phyloP scores from a whole-genome alignment of 2,888 invertebrate species.

The Drosophila koepferae region DNA sequence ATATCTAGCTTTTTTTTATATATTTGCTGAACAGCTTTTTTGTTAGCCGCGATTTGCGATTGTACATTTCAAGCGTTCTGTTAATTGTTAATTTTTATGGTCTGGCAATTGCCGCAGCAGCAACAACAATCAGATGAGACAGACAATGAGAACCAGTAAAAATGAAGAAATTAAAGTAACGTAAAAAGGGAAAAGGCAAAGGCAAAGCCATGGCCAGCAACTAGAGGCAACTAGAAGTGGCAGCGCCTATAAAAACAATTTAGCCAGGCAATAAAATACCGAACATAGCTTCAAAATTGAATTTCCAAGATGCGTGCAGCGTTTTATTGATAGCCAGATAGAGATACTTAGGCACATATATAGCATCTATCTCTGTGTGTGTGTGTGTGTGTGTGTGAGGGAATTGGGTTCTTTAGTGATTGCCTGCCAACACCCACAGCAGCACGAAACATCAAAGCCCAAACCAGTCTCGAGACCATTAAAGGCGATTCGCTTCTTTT shows the following conservation, averaged over 20 bases:
- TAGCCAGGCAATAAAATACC: slow-evolving; percentile 77
- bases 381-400: slow-evolving; percentile 1
- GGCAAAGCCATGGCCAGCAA: not conserved
- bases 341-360: slow-evolving; percentile 26
- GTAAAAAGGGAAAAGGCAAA: not conserved
- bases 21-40: slow-evolving; percentile 66
- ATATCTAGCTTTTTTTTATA: slow-evolving; percentile 24
- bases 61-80: slow-evolving; percentile 69
- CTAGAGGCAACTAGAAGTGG: slow-evolving; percentile 6
- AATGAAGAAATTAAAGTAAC: slow-evolving; percentile 75
- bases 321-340: slow-evolving; percentile 63
- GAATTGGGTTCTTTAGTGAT: slow-evolving; percentile 40
- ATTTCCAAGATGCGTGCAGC: slow-evolving; percentile 59
- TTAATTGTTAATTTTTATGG: slow-evolving; percentile 84
- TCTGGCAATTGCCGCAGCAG: slow-evolving; percentile 74
- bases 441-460: slow-evolving; percentile 65
- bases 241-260: slow-evolving; percentile 82
- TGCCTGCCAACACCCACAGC: slow-evolving; percentile 64
- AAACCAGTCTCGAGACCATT: slow-evolving; percentile 61
- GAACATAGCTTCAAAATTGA: slow-evolving; percentile 74
- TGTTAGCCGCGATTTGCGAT: slow-evolving; percentile 80
- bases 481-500: slow-evolving; percentile 56
- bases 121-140: slow-evolving; percentile 43
- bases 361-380: not conserved
- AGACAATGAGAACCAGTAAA: slow-evolving; percentile 30